A percentile compares a stretch with the other conserved stretches of the same genome.
These are phyloP conservation scores for Cylindroiulus punctatus DNA, from an alignment of 2,888 invertebrate species.

Conservation along the genomic window DNA sequence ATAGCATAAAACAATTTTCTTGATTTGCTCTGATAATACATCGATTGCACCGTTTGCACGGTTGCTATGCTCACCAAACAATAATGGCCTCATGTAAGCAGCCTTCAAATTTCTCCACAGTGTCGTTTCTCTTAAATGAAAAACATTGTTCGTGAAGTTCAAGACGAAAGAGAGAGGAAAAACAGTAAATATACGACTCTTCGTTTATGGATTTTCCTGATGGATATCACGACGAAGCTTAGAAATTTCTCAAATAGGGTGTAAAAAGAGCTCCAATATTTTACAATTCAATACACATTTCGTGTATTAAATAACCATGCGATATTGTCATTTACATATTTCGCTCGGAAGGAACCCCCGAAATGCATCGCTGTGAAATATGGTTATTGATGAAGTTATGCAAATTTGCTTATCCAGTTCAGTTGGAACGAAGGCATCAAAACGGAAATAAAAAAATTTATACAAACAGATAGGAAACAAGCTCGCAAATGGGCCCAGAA, in stretches of 20 bases:
- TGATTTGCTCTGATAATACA: slow-evolving; percentile 25
- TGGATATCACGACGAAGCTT: slow-evolving; percentile 26
- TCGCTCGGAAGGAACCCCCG: background rate
- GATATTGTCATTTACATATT: background rate
- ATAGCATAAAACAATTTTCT: slow-evolving; percentile 17
- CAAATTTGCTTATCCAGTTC: slow-evolving; percentile 17
- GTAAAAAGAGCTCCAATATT: slow-evolving; percentile 32
- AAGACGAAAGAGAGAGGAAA: background rate
- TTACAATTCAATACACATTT: slow-evolving; percentile 32
- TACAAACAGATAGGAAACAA: background rate
- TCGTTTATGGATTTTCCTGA: background rate
- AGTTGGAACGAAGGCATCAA: slow-evolving; percentile 1
- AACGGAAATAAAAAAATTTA: slow-evolving; percentile 19
- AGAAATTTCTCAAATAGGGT: slow-evolving; percentile 32
- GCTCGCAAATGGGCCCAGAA: background rate
- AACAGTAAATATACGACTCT: background rate
- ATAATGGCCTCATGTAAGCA: background rate
- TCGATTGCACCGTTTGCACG: slow-evolving; percentile 32
- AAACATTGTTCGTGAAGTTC: background rate
- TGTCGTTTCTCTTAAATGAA: background rate
- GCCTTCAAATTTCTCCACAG: background rate
- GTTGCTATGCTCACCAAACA: slow-evolving; percentile 1
- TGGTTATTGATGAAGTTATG: slow-evolving; percentile 32
- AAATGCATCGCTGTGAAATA: slow-evolving; percentile 15
- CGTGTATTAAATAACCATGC: slow-evolving; percentile 8